Conservation (phyloP, 2,113 vertebrate species). For the Tenebrosternarchus preto region DNA sequence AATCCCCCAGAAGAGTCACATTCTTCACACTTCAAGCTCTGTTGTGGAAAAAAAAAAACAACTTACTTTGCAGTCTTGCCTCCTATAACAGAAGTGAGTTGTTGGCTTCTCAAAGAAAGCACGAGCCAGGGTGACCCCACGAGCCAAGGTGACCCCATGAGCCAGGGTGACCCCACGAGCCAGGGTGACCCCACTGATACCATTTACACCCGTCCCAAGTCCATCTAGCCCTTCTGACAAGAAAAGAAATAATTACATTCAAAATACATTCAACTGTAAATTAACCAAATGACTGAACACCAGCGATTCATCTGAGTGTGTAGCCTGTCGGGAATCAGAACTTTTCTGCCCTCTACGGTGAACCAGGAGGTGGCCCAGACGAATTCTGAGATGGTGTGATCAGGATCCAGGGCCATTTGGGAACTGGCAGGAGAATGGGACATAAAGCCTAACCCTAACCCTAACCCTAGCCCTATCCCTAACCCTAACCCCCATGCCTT, state of each 20-base stretch:
- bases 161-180: not conserved
- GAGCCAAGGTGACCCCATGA: not conserved
- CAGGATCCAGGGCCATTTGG: constrained; percentile 39
- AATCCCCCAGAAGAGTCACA: not conserved
- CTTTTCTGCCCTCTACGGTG: not conserved
- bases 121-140: not conserved
- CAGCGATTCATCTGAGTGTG: not conserved
- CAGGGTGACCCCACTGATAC: not conserved
- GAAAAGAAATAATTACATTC: not conserved
- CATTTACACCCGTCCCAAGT: not conserved
- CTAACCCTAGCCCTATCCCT: too few relatives aligned
- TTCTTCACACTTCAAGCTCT: constrained; percentile 18
- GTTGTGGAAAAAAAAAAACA: not conserved
- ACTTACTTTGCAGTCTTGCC: not conserved
- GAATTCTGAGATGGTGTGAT: too few relatives aligned
- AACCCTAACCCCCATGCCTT: constrained; percentile 27
- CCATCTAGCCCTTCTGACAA: too few relatives aligned
- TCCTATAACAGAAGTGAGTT: not conserved
- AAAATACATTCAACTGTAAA: not conserved
- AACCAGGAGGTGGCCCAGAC: too few relatives aligned
- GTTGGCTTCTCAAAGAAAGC: not conserved
- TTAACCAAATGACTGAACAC: not conserved
- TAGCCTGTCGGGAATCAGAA: not conserved
- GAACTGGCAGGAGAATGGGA: constrained; percentile 25
- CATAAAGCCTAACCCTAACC: too few relatives aligned